Percentiles rank a stretch among this genome's conserved stretches.
Conservation (phyloP, 30 jellyfish, hydroid and myxozoan genomes). For the Catostylus mosaicus region DNA sequence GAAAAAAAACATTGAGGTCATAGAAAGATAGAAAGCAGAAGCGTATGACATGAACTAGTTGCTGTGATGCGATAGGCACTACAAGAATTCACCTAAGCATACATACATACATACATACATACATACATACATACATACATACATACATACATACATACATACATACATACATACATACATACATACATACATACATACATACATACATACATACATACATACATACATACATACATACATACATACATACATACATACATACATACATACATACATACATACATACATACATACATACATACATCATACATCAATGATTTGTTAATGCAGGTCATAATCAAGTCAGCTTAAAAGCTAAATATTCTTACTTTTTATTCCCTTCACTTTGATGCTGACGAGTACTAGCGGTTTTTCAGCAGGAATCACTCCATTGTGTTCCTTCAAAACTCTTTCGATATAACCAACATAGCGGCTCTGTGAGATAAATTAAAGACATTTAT, state of each 20-base stretch:
- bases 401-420: slow-evolving; percentile 80
- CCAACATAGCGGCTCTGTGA: slow-evolving; percentile 96
- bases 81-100: neutral
- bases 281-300: slow-evolving; percentile 18
- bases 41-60: too few species aligned
- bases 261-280: neutral
- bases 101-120: slow-evolving; percentile 12
- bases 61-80: neutral
- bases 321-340: too few species aligned
- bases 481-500: too few species aligned
- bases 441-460: slow-evolving; percentile 74
- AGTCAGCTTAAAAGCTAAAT: neutral
- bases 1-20: too few species aligned
- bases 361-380: slow-evolving; percentile 76
- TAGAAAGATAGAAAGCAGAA: too few species aligned
- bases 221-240: slow-evolving; percentile 19
- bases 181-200: slow-evolving; percentile 40
- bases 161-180: slow-evolving; percentile 37
- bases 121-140: slow-evolving; percentile 42
- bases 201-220: slow-evolving; percentile 34
- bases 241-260: neutral
- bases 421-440: slow-evolving; percentile 74
- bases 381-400: slow-evolving; percentile 66
- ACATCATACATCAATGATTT: too few species aligned
- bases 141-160: slow-evolving; percentile 35